phyloP scores from a whole-genome alignment of 92 coral and sea anemone species.

The Porites rus region DNA sequence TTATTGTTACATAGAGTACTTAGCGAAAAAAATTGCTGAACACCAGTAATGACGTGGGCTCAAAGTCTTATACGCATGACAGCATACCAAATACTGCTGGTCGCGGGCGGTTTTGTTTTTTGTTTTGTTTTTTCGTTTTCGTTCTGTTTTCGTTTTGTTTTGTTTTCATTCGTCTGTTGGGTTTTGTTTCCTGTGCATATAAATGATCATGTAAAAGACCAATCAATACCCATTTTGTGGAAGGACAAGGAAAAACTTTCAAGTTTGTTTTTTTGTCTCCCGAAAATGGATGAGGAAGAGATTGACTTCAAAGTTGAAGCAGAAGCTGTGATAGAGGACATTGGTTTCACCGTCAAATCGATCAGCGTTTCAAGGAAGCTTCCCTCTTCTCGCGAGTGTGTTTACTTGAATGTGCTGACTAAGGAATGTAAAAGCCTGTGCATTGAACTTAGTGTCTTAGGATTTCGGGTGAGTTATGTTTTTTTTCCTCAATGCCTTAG shows the following conservation, averaged over 20 bases:
- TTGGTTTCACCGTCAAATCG: constrained; percentile 76
- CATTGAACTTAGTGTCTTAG: constrained; percentile 75
- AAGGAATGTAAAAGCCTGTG: constrained; percentile 75
- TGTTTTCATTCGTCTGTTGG: background rate
- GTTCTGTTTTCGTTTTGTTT: background rate
- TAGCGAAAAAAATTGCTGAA: background rate
- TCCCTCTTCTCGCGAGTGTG: constrained; percentile 76
- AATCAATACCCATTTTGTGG: background rate
- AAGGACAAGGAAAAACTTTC: background rate
- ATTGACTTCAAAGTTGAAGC: constrained; percentile 96
- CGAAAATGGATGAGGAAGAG: constrained; percentile 82
- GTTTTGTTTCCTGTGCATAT: background rate
- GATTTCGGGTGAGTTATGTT: constrained; percentile 79
- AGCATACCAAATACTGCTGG: constrained; percentile 7
- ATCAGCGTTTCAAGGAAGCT: constrained; percentile 78
- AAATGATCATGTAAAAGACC: background rate
- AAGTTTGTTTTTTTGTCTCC: background rate
- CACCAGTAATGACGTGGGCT: constrained; percentile 10
- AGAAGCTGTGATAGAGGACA: constrained; percentile 76
- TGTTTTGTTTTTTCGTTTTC: background rate
- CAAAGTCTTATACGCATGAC: background rate
- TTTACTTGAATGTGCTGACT: constrained; percentile 85
- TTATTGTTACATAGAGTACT: constrained; percentile 8
- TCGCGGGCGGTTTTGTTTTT: background rate
- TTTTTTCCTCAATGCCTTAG: background rate